A percentile compares a stretch with the other conserved stretches of the same genome.
Evolutionary conservation across 2,113 vertebrate genomes (phyloP).

Genomic region (Propithecus coquereli): DNA sequence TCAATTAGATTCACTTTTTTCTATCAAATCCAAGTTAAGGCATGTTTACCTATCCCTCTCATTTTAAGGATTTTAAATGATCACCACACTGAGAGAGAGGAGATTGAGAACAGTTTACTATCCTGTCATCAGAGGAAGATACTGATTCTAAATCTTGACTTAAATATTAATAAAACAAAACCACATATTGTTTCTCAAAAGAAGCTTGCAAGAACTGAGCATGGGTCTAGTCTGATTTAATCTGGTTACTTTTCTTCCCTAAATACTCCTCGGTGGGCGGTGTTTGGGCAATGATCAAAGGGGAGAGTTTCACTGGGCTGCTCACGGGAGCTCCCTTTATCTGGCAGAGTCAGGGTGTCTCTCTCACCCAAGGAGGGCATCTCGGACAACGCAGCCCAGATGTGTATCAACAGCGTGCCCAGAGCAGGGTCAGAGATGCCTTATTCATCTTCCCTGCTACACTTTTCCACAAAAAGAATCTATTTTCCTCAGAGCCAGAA

Average conservation of each 20-base stretch:
- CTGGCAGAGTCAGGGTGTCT: fast-evolving
- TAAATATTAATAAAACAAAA: too few species aligned
- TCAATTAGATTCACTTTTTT: neutral
- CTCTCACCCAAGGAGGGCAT: neutral
- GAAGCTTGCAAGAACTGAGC: neutral
- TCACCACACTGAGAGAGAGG: neutral
- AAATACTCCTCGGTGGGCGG: neutral
- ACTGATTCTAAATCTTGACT: neutral
- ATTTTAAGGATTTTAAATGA: neutral
- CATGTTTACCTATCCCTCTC: neutral
- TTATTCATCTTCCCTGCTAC: neutral
- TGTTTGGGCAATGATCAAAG: neutral
- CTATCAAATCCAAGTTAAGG: neutral
- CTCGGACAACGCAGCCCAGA: fast-evolving
- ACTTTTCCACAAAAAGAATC: neutral
- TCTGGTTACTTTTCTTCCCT: neutral
- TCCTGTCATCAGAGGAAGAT: neutral
- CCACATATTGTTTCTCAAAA: neutral
- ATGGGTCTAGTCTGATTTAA: neutral
- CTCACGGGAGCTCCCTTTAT: too few species aligned
- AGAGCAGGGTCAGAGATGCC: neutral
- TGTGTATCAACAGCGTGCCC: fast-evolving
- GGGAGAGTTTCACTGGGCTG: neutral
- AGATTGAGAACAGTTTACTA: neutral
- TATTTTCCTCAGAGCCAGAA: neutral